Evolutionary conservation across 2,797 vertebrate species (phyloP).

Genomic region (Acipenser transmontanus): DNA sequence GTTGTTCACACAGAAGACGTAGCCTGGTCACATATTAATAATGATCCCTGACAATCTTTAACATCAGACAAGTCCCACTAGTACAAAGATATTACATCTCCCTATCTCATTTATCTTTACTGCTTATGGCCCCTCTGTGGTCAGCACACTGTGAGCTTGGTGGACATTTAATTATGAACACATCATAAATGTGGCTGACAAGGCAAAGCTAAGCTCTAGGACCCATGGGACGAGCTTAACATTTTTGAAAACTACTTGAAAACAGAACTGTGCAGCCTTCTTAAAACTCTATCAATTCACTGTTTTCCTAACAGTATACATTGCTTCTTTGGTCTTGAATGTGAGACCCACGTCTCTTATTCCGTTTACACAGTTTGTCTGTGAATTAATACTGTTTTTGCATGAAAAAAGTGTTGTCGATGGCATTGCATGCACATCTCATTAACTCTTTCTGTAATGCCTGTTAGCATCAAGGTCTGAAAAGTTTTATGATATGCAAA

Average conservation of each 20-base stretch:
- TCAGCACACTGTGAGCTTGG: constrained; percentile 55
- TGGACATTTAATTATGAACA: constrained; percentile 82
- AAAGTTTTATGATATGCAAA: too few relatives aligned
- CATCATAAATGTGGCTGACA: constrained; percentile 81
- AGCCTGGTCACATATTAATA: constrained; percentile 82
- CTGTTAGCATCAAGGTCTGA: too few relatives aligned
- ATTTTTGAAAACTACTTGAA: constrained; percentile 38
- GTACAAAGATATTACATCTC: constrained; percentile 83
- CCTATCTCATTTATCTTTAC: constrained; percentile 81
- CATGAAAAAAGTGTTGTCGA: too few relatives aligned
- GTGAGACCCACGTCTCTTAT: too few relatives aligned
- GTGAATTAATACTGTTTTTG: too few relatives aligned
- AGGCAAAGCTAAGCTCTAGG: constrained; percentile 56
- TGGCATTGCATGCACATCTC: too few relatives aligned
- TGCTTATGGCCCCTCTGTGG: constrained; percentile 70
- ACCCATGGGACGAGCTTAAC: constrained; percentile 49
- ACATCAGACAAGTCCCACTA: constrained; percentile 77
- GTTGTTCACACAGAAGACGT: constrained; percentile 66
- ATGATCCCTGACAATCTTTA: constrained; percentile 85
- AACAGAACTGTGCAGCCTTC: constrained; percentile 2
- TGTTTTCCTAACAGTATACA: constrained; percentile 6
- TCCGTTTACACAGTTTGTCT: too few relatives aligned
- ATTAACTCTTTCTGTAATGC: too few relatives aligned
- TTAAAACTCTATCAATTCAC: constrained; percentile 1
- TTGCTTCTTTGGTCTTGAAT: background rate